Evolutionary conservation across 2,797 vertebrate species (phyloP).

Genomic region (Tenualosa thibaudeaui): DNA sequence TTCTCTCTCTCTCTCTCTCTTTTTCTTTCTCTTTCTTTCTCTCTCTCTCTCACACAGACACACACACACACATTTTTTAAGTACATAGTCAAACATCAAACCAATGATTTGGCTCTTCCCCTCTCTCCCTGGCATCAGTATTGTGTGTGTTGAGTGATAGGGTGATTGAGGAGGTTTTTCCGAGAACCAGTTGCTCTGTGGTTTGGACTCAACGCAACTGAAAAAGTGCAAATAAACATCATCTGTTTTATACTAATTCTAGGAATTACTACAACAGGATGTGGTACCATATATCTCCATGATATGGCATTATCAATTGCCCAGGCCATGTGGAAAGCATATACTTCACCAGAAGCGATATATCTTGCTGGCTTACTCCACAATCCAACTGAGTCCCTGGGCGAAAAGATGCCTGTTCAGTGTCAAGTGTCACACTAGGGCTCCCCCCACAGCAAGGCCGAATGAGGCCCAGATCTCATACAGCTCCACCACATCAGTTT

Average conservation of each 20-base stretch:
- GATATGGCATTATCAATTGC: neutral
- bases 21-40: neutral
- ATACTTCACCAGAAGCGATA: neutral
- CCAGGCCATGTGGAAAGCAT: neutral
- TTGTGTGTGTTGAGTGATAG: conserved; percentile 31
- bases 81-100: conserved; percentile 18
- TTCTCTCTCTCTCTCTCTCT: neutral
- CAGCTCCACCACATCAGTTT: neutral
- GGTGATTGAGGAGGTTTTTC: conserved; percentile 32
- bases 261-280: conserved; percentile 13
- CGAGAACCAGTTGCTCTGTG: conserved; percentile 26
- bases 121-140: conserved; percentile 3
- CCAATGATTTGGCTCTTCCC: neutral
- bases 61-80: conserved; percentile 19
- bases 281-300: neutral
- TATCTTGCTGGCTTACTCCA: neutral
- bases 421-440: neutral
- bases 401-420: neutral
- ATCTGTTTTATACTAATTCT: conserved; percentile 28
- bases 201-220: neutral
- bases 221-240: conserved; percentile 28
- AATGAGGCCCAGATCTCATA: neutral
- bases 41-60: conserved; percentile 9
- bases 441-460: neutral
- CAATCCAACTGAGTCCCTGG: neutral